Percentiles rank a stretch among this genome's conserved stretches.
These are phyloP conservation scores for Coturnix japonica DNA, from an alignment of 2,113 vertebrate genomes.

Conservation along the genomic window DNA sequence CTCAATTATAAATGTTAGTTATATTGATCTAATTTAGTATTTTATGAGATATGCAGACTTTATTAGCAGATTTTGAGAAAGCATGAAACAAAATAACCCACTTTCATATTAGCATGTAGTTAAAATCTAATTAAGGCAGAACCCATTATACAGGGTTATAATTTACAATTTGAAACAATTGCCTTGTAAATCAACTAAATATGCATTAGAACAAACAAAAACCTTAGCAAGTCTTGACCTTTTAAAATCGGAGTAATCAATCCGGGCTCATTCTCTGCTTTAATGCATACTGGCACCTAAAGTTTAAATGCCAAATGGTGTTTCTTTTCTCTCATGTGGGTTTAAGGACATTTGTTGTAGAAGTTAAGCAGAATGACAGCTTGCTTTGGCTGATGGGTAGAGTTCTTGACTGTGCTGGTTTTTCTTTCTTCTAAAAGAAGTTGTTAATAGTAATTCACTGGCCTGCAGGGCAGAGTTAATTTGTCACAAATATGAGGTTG, in stretches of 20 bases:
- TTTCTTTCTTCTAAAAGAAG: slow-evolving; percentile 78
- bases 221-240: slow-evolving; percentile 70
- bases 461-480: slow-evolving; percentile 79
- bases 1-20: slow-evolving; percentile 40
- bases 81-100: neutral
- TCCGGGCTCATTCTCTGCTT: slow-evolving; percentile 64
- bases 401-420: slow-evolving; percentile 73
- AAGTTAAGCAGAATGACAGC: slow-evolving; percentile 80
- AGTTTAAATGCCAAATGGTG: slow-evolving; percentile 75
- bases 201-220: slow-evolving; percentile 54
- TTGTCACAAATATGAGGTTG: slow-evolving; percentile 76
- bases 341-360: slow-evolving; percentile 68
- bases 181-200: slow-evolving; percentile 61
- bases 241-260: slow-evolving; percentile 74
- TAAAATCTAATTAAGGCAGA: slow-evolving; percentile 55
- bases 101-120: slow-evolving; percentile 42
- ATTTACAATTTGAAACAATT: slow-evolving; percentile 68
- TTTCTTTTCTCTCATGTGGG: slow-evolving; percentile 63
- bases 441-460: slow-evolving; percentile 80
- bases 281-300: slow-evolving; percentile 68
- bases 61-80: slow-evolving; percentile 21
- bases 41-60: neutral
- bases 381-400: slow-evolving; percentile 74
- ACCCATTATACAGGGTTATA: slow-evolving; percentile 43
- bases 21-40: slow-evolving; percentile 7